Base-by-base conservation (phyloP, 2,888 invertebrate species). In the Phyllotreta striolata region DNA sequence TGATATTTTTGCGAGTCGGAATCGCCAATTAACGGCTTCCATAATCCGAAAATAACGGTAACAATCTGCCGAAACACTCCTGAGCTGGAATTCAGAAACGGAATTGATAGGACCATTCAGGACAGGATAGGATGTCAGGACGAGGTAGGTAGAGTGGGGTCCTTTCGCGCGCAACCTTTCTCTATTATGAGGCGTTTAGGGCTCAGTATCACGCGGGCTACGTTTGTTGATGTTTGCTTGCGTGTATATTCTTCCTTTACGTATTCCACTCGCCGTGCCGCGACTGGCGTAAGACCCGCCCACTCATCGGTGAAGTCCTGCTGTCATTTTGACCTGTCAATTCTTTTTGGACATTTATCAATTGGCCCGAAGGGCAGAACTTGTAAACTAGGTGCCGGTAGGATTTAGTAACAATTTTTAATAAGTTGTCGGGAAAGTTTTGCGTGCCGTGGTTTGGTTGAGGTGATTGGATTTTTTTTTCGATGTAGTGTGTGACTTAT, bases 161-260 rank as follows among this genome's bases (percentile, higher is more conserved):
- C 55, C 64, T 74, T 73, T 71, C 71, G 74, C 76, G 77, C 77
- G 76, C 76, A 77, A 73, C 75, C 75, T 74, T 76, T 71, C 66
- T 64, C 67, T 71, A 70, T 73, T 74, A 76, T 72, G 70, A 74
- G 74, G 65, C 68, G 70, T 66, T 55, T 49, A 55, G 66, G 67
- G 73, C 71, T 76, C 77, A 78, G 77, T 77, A 76, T 70, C 78
- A 77, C 76, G 77, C 77, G 74, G 76, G 77, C 73, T 70, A 66
- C 71, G 72, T 69, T 68, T 64, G 68, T 63, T 66, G 41, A 51
- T 63, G 68, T 68, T 66, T 64, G 67, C 39, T 52, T 9, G 38
- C 38, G 34, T 59, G 49, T 40, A 41, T 44, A 37, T 35, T 10
- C 52, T 47, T 66, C 66, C 68, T 69, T 66, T 52, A 52, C 61